Base-by-base conservation (phyloP, 2,888 invertebrate species). In the Leucophora obtusa region DNA sequence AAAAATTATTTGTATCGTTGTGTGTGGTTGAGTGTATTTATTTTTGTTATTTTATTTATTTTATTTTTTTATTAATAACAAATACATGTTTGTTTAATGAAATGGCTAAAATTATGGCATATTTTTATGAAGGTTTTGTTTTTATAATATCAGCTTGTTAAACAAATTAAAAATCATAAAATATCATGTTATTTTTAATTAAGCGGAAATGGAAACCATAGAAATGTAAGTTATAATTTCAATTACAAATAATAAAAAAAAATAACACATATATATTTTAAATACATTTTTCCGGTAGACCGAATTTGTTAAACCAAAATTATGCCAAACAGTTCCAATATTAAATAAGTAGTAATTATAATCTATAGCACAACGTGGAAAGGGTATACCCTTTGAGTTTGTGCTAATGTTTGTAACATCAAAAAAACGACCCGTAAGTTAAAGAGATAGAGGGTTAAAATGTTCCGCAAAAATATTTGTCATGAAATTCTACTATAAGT, bases 141-240 rank as follows among this genome's bases (percentile, higher is more conserved):
- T 38, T 38, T 38, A 14, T 11, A 66, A 74, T 69, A 59, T 33
- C 59, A 66, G 76, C 72, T 69, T 76, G 59, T 60, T 50, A 73
- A 76, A 65, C 72, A 81, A 73, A 81, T 76, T 81, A 81, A 76
- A 81, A 76, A 73, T 73, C 65, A 63, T 80, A 75, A 75, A 80
- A 75, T 71, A 65, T 53, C 56, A 59, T 59, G 69, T 81, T 65
- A 81, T 69, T 81, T 75, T 81, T 76, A 81, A 81, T 81, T 81
- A 81, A 69, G 80, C 76, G 80, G 76, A 76, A 76, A 70, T 80
- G 59, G 73, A 69, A 69, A 28, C 72, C 76, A 81, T 69, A 76
- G 60, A 65, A 65, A 65, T 81, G 72, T 72, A 65, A 53, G 47
- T 60, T 58, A 21, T 56, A 53, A 60, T 54, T 59, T 24, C 1